phyloP scores from a whole-genome alignment of 2,113 vertebrate species.

The Lamprotornis superbus region DNA sequence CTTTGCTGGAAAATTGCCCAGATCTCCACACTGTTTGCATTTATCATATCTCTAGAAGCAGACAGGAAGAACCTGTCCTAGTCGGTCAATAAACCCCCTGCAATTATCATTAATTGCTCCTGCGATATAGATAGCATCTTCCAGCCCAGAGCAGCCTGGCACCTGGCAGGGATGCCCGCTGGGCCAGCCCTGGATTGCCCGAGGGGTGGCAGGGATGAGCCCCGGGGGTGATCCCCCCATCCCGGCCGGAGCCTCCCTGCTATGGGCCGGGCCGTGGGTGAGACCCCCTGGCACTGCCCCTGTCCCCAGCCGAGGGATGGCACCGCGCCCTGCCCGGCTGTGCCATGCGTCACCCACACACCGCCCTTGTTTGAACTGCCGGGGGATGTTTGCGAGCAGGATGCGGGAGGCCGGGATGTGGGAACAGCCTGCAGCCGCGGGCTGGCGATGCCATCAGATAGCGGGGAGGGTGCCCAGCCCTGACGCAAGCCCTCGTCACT shows the following conservation, averaged over 20 bases:
- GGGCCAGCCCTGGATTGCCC: background rate
- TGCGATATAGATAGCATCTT: background rate
- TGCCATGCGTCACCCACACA: background rate
- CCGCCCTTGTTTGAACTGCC: slow-evolving; percentile 48
- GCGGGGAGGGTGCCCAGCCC: accelerated
- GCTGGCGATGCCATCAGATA: background rate
- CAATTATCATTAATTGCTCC: background rate
- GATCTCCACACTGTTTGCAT: background rate
- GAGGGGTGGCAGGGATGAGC: background rate
- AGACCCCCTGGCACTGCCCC: accelerated
- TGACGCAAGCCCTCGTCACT: background rate
- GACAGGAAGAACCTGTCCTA: slow-evolving; percentile 58
- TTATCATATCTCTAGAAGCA: background rate
- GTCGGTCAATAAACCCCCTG: slow-evolving; percentile 31
- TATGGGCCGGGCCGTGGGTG: accelerated
- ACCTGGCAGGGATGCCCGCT: background rate
- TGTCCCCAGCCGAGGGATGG: accelerated
- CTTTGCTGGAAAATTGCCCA: background rate
- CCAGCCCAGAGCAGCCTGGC: background rate
- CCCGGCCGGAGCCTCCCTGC: background rate
- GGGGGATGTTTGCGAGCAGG: background rate
- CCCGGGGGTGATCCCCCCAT: accelerated
- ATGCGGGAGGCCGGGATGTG: background rate
- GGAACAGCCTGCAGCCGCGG: background rate
- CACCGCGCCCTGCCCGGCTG: background rate